Conservation (phyloP, 2,888 invertebrate genomes). For the Priocnemis perturbator region DNA sequence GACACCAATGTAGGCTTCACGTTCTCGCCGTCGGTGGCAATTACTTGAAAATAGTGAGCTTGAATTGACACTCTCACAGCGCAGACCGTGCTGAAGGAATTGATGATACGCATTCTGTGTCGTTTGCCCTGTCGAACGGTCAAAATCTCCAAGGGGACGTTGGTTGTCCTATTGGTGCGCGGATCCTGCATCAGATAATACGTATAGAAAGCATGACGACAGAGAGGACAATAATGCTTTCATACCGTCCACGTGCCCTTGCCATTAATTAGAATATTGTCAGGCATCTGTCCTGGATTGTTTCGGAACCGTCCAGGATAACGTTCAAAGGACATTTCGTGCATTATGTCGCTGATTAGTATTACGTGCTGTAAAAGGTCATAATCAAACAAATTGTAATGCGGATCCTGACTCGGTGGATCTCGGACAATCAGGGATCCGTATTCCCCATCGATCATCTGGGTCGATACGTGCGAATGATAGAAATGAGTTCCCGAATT, state of each 20-base stretch:
- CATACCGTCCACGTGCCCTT: conserved; percentile 77
- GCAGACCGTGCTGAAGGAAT: conserved; percentile 52
- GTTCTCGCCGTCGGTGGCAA: conserved; percentile 53
- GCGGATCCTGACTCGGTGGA: conserved; percentile 31
- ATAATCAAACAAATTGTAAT: conserved; percentile 29
- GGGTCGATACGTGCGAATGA: conserved; percentile 48
- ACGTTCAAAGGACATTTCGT: conserved; percentile 85
- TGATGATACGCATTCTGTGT: conserved; percentile 55
- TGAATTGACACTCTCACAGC: conserved; percentile 34
- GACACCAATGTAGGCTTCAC: conserved; percentile 33
- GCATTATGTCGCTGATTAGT: conserved; percentile 45
- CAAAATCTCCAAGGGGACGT: conserved; percentile 24
- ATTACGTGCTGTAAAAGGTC: conserved; percentile 35
- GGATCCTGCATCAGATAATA: conserved; percentile 23
- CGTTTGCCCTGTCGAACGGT: conserved; percentile 33
- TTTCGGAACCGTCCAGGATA: conserved; percentile 80
- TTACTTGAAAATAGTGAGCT: conserved; percentile 38
- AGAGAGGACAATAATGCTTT: no score
- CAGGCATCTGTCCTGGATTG: conserved; percentile 86
- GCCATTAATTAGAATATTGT: conserved; percentile 89
- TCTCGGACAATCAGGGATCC: conserved; percentile 45
- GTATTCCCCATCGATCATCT: conserved; percentile 47
- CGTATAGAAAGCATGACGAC: no score
- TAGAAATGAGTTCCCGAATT: conserved; percentile 58
- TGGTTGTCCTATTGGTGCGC: conserved; percentile 14